Evolutionary conservation across 2,113 vertebrate genomes (phyloP).

Genomic region (Chloropsis cyanopogon): DNA sequence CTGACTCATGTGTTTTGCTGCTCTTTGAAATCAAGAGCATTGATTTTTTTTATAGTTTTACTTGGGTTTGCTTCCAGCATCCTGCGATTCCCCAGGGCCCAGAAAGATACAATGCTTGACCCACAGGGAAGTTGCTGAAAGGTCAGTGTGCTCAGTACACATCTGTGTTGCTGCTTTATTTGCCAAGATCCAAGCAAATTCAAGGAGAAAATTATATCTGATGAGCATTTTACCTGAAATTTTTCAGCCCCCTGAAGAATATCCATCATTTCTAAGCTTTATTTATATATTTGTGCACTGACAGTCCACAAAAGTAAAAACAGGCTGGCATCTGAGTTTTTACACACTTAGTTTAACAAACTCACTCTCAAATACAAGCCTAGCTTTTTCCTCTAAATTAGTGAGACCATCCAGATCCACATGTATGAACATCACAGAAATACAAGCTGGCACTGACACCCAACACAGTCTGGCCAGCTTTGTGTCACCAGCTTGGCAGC

Average conservation of each 20-base stretch:
- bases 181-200: background rate
- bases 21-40: slow-evolving; percentile 40
- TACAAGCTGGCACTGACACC: background rate
- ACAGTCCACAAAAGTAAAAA: background rate
- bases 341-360: background rate
- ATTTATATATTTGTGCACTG: background rate
- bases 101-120: background rate
- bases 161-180: background rate
- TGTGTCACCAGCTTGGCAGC: background rate
- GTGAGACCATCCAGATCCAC: background rate
- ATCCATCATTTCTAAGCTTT: background rate
- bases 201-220: background rate
- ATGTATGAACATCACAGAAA: rapidly evolving
- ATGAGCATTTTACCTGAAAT: background rate
- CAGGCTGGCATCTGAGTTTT: background rate
- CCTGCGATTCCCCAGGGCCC: background rate
- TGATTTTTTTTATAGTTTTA: slow-evolving; percentile 23
- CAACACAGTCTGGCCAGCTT: background rate
- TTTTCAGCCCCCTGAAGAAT: background rate
- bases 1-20: background rate
- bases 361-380: background rate
- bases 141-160: background rate
- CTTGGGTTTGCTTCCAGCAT: background rate
- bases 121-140: background rate
- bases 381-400: background rate